These are phyloP conservation scores for Netelia melanura DNA, from an alignment of 2,888 invertebrate genomes.

Conservation along the genomic window DNA sequence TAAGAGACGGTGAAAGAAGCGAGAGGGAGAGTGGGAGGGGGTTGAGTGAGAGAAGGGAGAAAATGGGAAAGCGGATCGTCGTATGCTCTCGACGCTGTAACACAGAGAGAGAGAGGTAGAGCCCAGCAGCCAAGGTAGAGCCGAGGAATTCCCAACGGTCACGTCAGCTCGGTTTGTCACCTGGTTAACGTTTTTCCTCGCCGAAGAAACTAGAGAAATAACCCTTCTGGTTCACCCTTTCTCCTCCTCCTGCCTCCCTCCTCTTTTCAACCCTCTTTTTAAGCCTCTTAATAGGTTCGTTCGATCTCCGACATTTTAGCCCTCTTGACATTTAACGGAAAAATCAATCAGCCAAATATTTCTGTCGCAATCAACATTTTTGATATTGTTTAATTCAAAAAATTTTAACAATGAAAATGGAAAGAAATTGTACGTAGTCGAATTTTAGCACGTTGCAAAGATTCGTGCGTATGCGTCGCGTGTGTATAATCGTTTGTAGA, in stretches of 20 bases:
- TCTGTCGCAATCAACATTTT: too few relatives aligned
- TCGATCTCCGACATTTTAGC: not conserved
- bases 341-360: too few relatives aligned
- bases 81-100: slow-evolving; percentile 55
- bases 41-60: slow-evolving; percentile 32
- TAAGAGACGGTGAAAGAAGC: slow-evolving; percentile 25
- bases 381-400: too few relatives aligned
- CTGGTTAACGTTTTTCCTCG: slow-evolving; percentile 74
- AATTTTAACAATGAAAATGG: too few relatives aligned
- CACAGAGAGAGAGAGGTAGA: not conserved
- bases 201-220: slow-evolving; percentile 39
- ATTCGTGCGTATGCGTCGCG: not conserved
- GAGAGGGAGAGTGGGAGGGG: slow-evolving; percentile 29
- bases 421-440: too few relatives aligned
- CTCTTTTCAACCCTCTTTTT: slow-evolving; percentile 38
- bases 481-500: slow-evolving; percentile 11
- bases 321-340: too few relatives aligned
- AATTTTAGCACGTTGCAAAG: too few relatives aligned
- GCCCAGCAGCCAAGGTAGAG: slow-evolving; percentile 49
- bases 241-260: slow-evolving; percentile 9
- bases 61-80: slow-evolving; percentile 59
- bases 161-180: slow-evolving; percentile 76
- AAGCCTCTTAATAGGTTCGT: slow-evolving; percentile 24
- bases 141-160: slow-evolving; percentile 73
- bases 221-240: slow-evolving; percentile 21